A percentile compares a stretch with the other conserved stretches of the same genome.
Conservation (phyloP, 2,113 vertebrate species). For the Tetrao urogallus region DNA sequence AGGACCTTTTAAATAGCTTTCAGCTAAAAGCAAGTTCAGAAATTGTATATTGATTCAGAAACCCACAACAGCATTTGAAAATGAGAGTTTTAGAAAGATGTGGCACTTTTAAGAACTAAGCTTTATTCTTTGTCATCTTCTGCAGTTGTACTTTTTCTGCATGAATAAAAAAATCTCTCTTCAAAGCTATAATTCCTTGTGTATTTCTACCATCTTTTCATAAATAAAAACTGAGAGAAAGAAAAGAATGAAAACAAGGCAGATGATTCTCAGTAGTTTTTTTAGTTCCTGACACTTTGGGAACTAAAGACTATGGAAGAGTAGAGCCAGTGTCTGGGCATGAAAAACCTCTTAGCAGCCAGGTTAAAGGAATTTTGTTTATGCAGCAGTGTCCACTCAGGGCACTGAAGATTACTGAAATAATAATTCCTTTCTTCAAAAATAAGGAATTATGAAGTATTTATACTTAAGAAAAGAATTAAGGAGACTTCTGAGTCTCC, state of each 20-base stretch:
- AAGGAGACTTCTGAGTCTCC: neutral
- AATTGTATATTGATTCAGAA: conserved; percentile 52
- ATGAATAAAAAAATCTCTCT: conserved; percentile 51
- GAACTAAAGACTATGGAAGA: neutral
- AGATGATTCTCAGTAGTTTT: neutral
- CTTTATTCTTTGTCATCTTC: conserved; percentile 57
- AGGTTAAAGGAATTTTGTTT: neutral
- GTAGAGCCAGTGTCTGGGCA: neutral
- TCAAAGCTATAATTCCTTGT: conserved; percentile 56
- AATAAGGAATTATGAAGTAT: neutral
- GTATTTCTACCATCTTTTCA: neutral
- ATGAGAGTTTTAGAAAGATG: neutral
- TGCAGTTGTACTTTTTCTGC: conserved; percentile 45
- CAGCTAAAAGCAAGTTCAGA: conserved; percentile 41
- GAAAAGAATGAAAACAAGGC: neutral
- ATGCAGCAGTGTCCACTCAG: neutral
- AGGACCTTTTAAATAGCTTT: conserved; percentile 32
- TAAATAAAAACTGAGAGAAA: neutral
- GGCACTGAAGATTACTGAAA: neutral
- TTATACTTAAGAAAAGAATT: neutral
- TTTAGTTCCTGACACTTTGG: neutral
- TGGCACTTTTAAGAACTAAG: conserved; percentile 49
- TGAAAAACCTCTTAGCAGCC: neutral
- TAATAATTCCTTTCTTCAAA: neutral
- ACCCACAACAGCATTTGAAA: conserved; percentile 7